Evolutionary conservation across 2,888 invertebrate species (phyloP).

Genomic region (Eilema sororculum): DNA sequence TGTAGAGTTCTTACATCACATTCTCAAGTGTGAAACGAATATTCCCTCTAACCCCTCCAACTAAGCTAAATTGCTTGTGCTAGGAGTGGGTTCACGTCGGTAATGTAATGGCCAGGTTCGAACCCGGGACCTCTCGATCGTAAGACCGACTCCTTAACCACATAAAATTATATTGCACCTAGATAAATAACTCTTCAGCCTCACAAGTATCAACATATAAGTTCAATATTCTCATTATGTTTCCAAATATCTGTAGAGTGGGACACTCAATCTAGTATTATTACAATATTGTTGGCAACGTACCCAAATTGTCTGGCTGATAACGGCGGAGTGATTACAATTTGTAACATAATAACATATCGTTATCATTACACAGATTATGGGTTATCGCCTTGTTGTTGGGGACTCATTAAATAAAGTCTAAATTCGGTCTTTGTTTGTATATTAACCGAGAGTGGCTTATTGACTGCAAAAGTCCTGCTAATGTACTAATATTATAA

Average conservation of each 20-base stretch:
- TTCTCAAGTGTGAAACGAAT: no score
- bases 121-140: no score
- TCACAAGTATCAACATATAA: background rate
- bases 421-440: background rate
- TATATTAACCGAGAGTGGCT: background rate
- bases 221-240: background rate
- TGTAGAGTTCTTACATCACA: no score
- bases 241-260: background rate
- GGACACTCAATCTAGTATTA: background rate
- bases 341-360: conserved; percentile 13
- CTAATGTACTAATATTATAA: no score
- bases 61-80: no score
- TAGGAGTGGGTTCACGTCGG: no score
- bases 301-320: conserved; percentile 26
- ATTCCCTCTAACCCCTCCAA: no score
- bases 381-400: conserved; percentile 2
- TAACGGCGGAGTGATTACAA: conserved; percentile 11
- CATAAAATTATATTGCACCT: no score
- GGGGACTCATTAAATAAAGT: conserved; percentile 2
- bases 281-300: background rate
- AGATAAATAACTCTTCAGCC: background rate
- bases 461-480: background rate
- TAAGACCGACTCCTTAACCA: no score
- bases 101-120: no score
- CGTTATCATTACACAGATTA: conserved; percentile 14